Conservation (phyloP, 2,797 vertebrate species). For the Vespertilio murinus region DNA sequence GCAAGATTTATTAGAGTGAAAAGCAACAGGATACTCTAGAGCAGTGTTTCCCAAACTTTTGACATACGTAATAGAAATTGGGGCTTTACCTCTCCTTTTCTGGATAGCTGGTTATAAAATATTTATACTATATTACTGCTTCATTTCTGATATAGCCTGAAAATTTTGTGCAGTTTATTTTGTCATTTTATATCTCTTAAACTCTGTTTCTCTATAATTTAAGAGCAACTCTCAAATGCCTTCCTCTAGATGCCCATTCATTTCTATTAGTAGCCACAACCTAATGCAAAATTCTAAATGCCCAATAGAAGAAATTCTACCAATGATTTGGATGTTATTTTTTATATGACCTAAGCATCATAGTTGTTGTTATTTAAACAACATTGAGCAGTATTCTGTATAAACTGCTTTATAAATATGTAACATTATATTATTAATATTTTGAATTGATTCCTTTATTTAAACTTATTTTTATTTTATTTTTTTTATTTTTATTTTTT, state of each 20-base stretch:
- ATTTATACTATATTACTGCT: neutral
- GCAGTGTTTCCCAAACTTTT: too few relatives aligned
- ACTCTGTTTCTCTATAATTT: conserved; percentile 5
- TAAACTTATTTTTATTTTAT: neutral
- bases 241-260: neutral
- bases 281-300: neutral
- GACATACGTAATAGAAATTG: neutral
- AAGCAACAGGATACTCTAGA: neutral
- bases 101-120: neutral
- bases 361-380: neutral
- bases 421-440: neutral
- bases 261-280: neutral
- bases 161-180: neutral
- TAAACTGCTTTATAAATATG: neutral
- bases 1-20: neutral
- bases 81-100: neutral
- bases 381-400: neutral
- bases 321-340: neutral
- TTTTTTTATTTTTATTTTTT: too few relatives aligned
- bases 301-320: neutral
- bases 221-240: neutral
- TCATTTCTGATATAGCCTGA: neutral
- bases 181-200: neutral
- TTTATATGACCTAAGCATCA: neutral
- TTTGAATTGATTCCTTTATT: neutral